Percentiles rank a stretch among this genome's conserved stretches.
Evolutionary conservation across 1,140 invertebrate species (phyloP).

Genomic region (Pseudomyrmex dendroicus): DNA sequence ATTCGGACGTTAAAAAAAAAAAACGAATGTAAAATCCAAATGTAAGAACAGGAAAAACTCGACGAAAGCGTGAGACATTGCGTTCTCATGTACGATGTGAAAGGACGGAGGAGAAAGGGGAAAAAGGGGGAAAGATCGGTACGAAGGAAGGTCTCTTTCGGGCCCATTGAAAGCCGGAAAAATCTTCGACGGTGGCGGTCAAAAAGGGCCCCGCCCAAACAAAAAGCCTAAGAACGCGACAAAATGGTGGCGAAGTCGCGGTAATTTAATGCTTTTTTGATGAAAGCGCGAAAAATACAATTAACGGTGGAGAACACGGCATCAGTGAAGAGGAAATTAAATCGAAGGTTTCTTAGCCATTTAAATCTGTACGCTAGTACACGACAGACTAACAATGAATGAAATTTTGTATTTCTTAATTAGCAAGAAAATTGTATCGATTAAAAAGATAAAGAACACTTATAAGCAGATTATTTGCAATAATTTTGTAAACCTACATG

Average conservation of each 20-base stretch:
- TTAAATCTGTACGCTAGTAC: neutral
- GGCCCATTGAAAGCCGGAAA: slow-evolving; percentile 30
- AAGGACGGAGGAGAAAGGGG: too few species aligned
- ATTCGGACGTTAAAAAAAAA: slow-evolving; percentile 4
- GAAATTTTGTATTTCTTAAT: too few species aligned
- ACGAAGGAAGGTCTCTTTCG: neutral
- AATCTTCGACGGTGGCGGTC: neutral
- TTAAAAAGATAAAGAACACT: too few species aligned
- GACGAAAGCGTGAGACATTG: neutral
- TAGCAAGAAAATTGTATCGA: too few species aligned
- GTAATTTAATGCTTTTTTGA: neutral
- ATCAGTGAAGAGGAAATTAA: neutral
- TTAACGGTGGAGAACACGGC: neutral
- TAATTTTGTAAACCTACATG: too few species aligned
- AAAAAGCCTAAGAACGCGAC: slow-evolving; percentile 23
- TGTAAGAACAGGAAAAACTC: neutral
- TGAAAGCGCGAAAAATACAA: neutral
- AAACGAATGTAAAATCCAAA: slow-evolving; percentile 13
- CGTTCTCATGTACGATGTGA: neutral
- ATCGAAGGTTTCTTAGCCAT: neutral
- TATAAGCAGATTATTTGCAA: too few species aligned
- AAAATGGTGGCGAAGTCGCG: slow-evolving; percentile 8
- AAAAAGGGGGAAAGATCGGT: neutral
- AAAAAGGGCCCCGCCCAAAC: slow-evolving; percentile 44
- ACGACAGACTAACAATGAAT: neutral